Evolutionary conservation across 2,888 invertebrate species (phyloP), one percentile per base, ranked within the genome.

Genomic region (Galerucella nymphaeae): DNA sequence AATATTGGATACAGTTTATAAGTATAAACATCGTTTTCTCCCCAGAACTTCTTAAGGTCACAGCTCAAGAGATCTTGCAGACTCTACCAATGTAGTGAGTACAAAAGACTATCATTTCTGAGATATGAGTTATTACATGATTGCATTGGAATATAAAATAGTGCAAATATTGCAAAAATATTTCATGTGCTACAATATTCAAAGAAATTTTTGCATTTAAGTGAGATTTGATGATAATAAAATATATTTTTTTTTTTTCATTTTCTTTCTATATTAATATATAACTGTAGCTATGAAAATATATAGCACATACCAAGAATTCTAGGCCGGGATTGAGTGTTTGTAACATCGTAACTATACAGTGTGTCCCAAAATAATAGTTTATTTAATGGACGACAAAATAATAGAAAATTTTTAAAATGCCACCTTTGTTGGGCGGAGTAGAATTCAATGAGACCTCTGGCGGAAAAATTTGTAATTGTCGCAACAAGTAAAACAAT

Each of bases 81-180:
- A 30, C 23, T 30, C 23, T n/a, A n/a, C n/a, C n/a, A n/a, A n/a
- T n/a, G n/a, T n/a, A n/a, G n/a, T n/a, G n/a, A n/a, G n/a, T n/a
- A 0, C 23, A 23, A 50, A 38, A 50, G 10, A 11, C 11, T 8
- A 55, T 16, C 18, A 53, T 16, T 42, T 18, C 5, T 16, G 16
- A 55, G 23, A 14, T 57, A 41, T 14, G 41, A 61, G 68, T 61
- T 61, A 68, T 68, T 61, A 61, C 68, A 61, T 61, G 61, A 61
- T 68, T 61, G 14, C 13, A 45, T 50, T 50, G 30, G 30, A 18
- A 61, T 68, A 61, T 53, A 41, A 8, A 50, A 50, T 23, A 53
- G 68, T 68, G 68, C 68, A 68, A 62, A 61, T 3, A 62, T 41
- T 69, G 50, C 55, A 69, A 62, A 68, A 61, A 68, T 69, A 30